Evolutionary conservation across 1,140 invertebrate genomes (phyloP), one percentile per base, ranked within the genome.

Genomic region (Pteromalus puparum): DNA sequence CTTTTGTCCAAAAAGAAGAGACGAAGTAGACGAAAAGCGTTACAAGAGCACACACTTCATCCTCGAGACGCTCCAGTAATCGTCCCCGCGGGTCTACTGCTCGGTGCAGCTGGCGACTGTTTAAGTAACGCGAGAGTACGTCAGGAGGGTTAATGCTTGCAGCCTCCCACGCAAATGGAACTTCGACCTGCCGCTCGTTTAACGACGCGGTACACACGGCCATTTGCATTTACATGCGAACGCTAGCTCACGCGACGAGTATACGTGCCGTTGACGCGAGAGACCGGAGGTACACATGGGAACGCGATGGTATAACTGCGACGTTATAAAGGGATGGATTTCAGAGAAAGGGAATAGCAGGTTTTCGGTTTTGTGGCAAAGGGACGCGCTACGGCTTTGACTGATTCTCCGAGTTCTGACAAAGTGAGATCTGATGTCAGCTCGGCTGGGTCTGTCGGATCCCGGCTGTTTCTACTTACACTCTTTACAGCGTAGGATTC

Each of bases 181-280:
- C 30, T 74, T 74, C 42, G 74, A 76, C 6, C 18, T 38, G 34
- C 28, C 5, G 68, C 74, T 76, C 38, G n/a, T 76, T 48, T 24
- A 76, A 48, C 24, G 74, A 42, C 34, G 30, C 28, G 28, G 34
- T 38, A 21, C 21, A 42, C 42, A 42, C 42, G 42, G 42, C 7
- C 42, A 76, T 76, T 76, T 76, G 42, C 74, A 76, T 76, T 76
- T 48, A 76, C 38, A 76, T 28, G 42, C 7, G 72, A 70, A 61
- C 53, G 21, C 53, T n/a, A n/a, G n/a, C n/a, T 61, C 53, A 4
- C 21, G 53, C 21, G 53, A 21, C 53, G 53, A 61, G 53, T 61
- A 21, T 61, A n/a, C 15, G 53, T 61, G 6, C 18, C 18, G 7
- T 5, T 6, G 18, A 61, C 53, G 15, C 15, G 46, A n/a, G 53